A percentile compares a stretch with the other conserved stretches of the same genome.
These are phyloP conservation scores for Spialia ferax DNA, from an alignment of 2,888 invertebrate genomes.

Conservation along the genomic window DNA sequence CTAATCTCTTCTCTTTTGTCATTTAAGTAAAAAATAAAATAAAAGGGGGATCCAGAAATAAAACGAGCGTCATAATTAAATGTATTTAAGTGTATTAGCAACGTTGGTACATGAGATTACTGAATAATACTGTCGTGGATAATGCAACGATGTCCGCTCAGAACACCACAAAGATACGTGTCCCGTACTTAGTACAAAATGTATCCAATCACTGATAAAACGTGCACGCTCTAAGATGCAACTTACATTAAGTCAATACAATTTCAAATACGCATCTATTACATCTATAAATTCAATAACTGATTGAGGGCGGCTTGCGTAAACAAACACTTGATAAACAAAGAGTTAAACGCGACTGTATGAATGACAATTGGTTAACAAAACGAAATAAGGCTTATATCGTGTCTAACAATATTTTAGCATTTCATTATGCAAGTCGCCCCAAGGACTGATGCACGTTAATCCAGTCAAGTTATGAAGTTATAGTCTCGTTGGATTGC, in stretches of 20 bases:
- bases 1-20: too few relatives aligned
- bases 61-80: conserved; percentile 70
- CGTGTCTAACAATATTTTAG: background rate
- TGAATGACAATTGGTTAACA: background rate
- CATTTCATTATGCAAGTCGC: conserved; percentile 4
- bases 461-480: background rate
- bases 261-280: conserved; percentile 72
- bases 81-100: conserved; percentile 86
- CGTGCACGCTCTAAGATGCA: conserved; percentile 76
- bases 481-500: background rate
- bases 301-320: conserved; percentile 49
- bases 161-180: conserved; percentile 73
- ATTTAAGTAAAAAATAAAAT: background rate
- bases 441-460: conserved; percentile 1
- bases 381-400: background rate
- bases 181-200: conserved; percentile 73
- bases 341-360: background rate
- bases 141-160: conserved; percentile 55
- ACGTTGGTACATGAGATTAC: conserved; percentile 86
- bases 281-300: conserved; percentile 84
- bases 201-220: conserved; percentile 68
- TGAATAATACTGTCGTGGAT: conserved; percentile 83
- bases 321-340: background rate
- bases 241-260: conserved; percentile 63
- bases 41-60: conserved; percentile 44